These are phyloP conservation scores for Autographa pulchrina DNA, from an alignment of 2,888 invertebrate species.

Conservation along the genomic window DNA sequence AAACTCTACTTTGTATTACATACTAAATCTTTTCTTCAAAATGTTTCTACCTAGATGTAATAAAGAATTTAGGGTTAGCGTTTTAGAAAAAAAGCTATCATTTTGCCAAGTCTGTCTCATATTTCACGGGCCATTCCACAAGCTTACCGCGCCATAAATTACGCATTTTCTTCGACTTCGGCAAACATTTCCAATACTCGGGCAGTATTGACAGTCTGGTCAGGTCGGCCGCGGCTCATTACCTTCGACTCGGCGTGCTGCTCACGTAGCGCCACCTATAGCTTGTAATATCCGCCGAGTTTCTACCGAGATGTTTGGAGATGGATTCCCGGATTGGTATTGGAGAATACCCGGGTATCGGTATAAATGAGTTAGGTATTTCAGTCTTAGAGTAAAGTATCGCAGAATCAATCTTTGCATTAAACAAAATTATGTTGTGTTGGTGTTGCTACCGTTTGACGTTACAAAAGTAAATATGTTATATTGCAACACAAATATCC, in stretches of 20 bases:
- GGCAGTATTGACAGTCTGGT: conserved; percentile 40
- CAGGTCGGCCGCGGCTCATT: conserved; percentile 48
- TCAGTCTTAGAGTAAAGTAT: no score
- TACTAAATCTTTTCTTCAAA: no score
- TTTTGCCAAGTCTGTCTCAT: not conserved
- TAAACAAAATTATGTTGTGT: no score
- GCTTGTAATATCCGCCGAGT: conserved; percentile 16
- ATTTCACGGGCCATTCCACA: not conserved
- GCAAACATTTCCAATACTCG: conserved; percentile 24
- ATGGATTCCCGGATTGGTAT: not conserved
- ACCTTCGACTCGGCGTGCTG: conserved; percentile 30
- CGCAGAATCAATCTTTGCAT: no score
- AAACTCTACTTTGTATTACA: no score
- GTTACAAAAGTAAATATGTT: no score
- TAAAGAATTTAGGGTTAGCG: not conserved
- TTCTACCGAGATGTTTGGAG: not conserved
- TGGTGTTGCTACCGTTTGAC: no score
- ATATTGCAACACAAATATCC: no score
- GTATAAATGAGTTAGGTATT: no score
- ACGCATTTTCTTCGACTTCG: not conserved
- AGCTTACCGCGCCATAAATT: conserved; percentile 15
- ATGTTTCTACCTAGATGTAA: no score
- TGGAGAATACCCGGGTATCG: not conserved
- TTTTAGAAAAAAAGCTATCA: not conserved
- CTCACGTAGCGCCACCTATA: conserved; percentile 38